Percentiles rank a stretch among this genome's conserved stretches.
These are phyloP conservation scores for Mionectes macconnelli DNA, from an alignment of 2,113 vertebrate species.

Conservation along the genomic window DNA sequence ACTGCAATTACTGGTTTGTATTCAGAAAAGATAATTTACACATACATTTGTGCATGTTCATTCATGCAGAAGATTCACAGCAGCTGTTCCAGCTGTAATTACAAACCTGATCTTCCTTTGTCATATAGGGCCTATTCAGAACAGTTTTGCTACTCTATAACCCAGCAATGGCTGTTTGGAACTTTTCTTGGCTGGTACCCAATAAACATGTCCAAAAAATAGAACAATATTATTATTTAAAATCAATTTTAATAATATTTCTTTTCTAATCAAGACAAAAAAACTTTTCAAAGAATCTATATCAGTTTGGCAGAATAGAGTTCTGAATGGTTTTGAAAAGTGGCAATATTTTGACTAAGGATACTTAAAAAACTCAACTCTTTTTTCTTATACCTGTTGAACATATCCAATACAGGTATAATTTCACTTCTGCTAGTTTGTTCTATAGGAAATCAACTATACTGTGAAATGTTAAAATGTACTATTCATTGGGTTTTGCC, in stretches of 20 bases:
- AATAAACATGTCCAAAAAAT: neutral
- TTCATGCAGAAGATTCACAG: neutral
- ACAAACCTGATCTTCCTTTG: neutral
- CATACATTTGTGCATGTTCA: neutral
- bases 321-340: neutral
- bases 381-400: neutral
- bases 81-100: neutral
- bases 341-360: neutral
- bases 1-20: neutral
- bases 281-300: neutral
- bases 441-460: neutral
- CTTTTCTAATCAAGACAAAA: neutral
- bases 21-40: neutral
- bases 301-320: neutral
- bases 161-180: neutral
- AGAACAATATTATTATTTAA: neutral
- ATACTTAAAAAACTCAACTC: neutral
- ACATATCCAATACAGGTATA: fast-evolving
- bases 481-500: fast-evolving
- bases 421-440: neutral
- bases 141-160: neutral
- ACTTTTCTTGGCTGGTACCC: neutral
- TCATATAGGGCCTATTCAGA: neutral
- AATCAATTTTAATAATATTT: neutral
- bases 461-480: neutral